Conservation (phyloP, 1,140 invertebrate genomes). For the Drosophila kohkoa region DNA sequence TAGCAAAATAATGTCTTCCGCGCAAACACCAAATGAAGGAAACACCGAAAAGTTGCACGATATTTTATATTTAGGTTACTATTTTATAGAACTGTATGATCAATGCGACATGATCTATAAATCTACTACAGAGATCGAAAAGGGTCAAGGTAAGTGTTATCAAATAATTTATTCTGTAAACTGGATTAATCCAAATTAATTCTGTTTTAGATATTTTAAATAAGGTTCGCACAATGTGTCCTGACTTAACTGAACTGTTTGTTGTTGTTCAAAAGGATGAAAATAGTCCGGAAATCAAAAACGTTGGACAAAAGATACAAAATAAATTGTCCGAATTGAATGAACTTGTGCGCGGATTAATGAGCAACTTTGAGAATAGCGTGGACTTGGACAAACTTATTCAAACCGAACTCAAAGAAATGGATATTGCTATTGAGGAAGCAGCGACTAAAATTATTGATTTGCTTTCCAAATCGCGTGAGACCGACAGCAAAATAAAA, state of each 20-base stretch:
- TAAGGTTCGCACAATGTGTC: conserved; percentile 51
- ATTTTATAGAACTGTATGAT: conserved; percentile 64
- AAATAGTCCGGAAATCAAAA: conserved; percentile 20
- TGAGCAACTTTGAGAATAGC: conserved; percentile 61
- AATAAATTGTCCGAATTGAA: conserved; percentile 85
- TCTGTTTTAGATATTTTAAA: conserved; percentile 62
- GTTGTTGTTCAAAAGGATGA: conserved; percentile 42
- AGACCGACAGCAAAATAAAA: conserved; percentile 96
- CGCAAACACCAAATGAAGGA: conserved; percentile 16
- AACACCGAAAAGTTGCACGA: conserved; percentile 50
- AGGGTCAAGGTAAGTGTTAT: conserved; percentile 70
- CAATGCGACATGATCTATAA: conserved; percentile 70
- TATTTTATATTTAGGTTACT: conserved; percentile 60
- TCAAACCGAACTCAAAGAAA: conserved; percentile 94
- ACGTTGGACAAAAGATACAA: conserved; percentile 63
- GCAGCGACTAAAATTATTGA: conserved; percentile 93
- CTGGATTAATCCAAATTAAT: too few species aligned
- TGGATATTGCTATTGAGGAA: conserved; percentile 95
- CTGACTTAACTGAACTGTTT: conserved; percentile 51
- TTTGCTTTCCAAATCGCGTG: conserved; percentile 93
- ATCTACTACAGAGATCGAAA: conserved; percentile 70
- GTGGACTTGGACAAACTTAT: conserved; percentile 88
- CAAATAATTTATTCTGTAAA: too few species aligned
- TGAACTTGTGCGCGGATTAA: conserved; percentile 62
- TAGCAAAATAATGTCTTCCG: conserved; percentile 38